Percentiles rank a stretch among this genome's conserved stretches.
phyloP scores from a whole-genome alignment of 1,140 invertebrate species.

The Centruroides vittatus region DNA sequence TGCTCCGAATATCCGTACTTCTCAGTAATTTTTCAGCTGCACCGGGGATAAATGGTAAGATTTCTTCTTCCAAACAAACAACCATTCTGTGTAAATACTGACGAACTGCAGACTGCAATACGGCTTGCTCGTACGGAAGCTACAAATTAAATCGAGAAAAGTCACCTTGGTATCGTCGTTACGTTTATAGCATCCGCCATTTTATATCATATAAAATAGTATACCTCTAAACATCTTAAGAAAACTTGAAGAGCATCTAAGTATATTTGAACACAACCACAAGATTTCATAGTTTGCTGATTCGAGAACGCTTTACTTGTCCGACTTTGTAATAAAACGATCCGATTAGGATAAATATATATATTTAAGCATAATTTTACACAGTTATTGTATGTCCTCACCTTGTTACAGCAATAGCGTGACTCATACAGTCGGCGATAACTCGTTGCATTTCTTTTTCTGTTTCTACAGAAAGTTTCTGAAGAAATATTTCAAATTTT shows the following conservation, averaged over 20 bases:
- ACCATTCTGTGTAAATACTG: constrained; percentile 45
- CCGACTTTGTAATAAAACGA: constrained; percentile 26
- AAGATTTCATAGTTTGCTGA: constrained; percentile 38
- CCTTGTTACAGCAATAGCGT: constrained; percentile 39
- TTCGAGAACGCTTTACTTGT: constrained; percentile 43
- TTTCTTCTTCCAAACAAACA: constrained; percentile 41
- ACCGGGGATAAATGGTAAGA: constrained; percentile 39
- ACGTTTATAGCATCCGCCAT: background rate
- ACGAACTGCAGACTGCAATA: constrained; percentile 32
- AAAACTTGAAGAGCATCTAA: constrained; percentile 38
- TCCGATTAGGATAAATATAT: constrained; percentile 1
- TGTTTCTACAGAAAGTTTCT: constrained; percentile 24
- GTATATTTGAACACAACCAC: constrained; percentile 36
- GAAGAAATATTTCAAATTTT: constrained; percentile 29
- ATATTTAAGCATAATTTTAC: background rate
- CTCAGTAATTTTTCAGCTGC: constrained; percentile 37
- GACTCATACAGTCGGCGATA: constrained; percentile 32
- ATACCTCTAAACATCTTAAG: constrained; percentile 33
- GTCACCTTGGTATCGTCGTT: background rate
- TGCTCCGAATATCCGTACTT: constrained; percentile 28
- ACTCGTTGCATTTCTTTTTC: constrained; percentile 26
- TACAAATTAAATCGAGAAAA: constrained; percentile 9
- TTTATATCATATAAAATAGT: background rate
- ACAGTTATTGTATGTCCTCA: constrained; percentile 9
- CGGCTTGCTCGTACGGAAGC: constrained; percentile 21